Percentiles rank a stretch among this genome's conserved stretches.
Conservation (phyloP, 2,888 invertebrate genomes). For the Creontiades dilutus region DNA sequence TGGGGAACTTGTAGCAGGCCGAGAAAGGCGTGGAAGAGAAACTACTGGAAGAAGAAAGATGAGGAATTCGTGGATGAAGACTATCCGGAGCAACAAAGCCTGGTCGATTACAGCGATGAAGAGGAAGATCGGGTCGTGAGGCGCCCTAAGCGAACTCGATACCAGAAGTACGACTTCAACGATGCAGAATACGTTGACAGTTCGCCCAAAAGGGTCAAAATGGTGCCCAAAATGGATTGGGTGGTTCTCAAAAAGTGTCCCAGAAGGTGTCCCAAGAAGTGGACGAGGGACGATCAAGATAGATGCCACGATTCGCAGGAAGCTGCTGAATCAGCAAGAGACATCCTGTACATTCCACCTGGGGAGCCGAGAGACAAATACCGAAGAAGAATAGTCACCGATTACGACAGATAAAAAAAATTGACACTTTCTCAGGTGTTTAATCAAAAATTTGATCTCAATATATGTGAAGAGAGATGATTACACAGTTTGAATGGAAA, state of each 20-base stretch:
- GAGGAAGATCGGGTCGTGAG: neutral
- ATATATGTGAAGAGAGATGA: too few species aligned
- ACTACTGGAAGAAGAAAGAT: neutral
- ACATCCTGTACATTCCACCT: conserved; percentile 9
- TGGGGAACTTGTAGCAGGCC: conserved; percentile 19
- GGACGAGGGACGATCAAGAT: neutral
- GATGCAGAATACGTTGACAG: neutral
- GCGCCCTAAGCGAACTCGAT: neutral
- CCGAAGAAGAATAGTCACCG: neutral
- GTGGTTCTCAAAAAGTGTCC: conserved; percentile 37
- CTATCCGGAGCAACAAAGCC: neutral
- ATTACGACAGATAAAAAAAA: neutral
- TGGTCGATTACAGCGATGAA: neutral
- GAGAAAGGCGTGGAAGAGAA: conserved; percentile 7
- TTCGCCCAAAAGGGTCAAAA: conserved; percentile 1
- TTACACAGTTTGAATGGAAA: too few species aligned
- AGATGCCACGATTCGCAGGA: conserved; percentile 8
- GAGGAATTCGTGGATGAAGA: neutral
- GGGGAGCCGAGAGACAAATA: neutral
- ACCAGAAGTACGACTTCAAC: neutral
- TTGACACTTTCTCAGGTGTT: too few species aligned
- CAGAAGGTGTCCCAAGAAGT: conserved; percentile 40
- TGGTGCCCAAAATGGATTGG: conserved; percentile 53
- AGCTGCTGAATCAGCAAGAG: neutral
- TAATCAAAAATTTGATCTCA: too few species aligned